A percentile compares a stretch with the other conserved stretches of the same genome.
Conservation (phyloP, 2,888 invertebrate species). For the Caprella mutica region DNA sequence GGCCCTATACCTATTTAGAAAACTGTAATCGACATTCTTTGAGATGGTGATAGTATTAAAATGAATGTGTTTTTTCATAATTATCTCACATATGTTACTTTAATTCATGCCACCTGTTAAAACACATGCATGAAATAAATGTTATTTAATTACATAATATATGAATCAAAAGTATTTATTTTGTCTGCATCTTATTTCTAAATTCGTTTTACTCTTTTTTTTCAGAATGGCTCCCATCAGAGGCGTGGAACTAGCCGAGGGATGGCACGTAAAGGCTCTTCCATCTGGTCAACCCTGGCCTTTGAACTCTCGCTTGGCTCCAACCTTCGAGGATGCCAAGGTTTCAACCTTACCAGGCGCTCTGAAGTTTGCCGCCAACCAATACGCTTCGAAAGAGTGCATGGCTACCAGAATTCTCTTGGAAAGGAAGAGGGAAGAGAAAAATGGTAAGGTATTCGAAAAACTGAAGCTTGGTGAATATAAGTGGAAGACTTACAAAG, state of each 20-base stretch:
- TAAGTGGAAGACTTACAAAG: conserved; percentile 71
- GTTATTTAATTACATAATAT: too few relatives aligned
- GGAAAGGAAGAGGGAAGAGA: conserved; percentile 46
- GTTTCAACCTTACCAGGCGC: conserved; percentile 45
- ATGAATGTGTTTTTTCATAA: too few relatives aligned
- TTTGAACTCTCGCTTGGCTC: conserved; percentile 21
- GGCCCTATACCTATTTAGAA: too few relatives aligned
- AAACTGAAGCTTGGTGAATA: conserved; percentile 85
- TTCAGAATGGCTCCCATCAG: conserved; percentile 8
- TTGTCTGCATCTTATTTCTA: too few relatives aligned
- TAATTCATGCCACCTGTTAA: too few relatives aligned
- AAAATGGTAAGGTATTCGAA: conserved; percentile 86
- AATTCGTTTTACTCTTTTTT: conserved; percentile 4
- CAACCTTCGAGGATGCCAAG: conserved; percentile 21
- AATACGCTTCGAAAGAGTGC: conserved; percentile 37
- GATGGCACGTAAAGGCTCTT: conserved; percentile 29
- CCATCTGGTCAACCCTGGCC: conserved; percentile 25
- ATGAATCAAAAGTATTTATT: too few relatives aligned
- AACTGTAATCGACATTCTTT: too few relatives aligned
- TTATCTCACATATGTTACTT: too few relatives aligned
- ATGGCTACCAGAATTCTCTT: conserved; percentile 26
- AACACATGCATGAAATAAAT: too few relatives aligned
- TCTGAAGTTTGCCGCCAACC: conserved; percentile 62
- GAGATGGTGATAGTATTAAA: too few relatives aligned
- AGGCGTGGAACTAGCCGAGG: conserved; percentile 19